Conservation (phyloP, 2,888 invertebrate species). For the Tetropium fuscum region DNA sequence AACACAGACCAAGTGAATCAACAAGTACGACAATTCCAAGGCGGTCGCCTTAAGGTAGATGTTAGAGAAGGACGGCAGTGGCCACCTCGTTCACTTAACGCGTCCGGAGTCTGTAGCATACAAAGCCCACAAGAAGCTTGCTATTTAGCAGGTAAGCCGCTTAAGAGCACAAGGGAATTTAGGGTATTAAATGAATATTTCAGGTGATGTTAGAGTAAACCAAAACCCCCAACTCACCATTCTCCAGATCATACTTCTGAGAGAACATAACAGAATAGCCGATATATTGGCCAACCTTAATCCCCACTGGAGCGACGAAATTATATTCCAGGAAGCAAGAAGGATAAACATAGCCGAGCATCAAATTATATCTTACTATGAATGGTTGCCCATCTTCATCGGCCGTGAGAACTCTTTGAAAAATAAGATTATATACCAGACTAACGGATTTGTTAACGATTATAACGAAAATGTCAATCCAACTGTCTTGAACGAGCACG, state of each 20-base stretch:
- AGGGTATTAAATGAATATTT: slow-evolving; percentile 25
- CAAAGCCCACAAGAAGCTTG: slow-evolving; percentile 75
- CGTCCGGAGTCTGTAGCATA: slow-evolving; percentile 74
- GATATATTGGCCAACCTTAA: slow-evolving; percentile 72
- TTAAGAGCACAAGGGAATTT: background rate
- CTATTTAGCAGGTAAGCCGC: slow-evolving; percentile 74
- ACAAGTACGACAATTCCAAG: slow-evolving; percentile 74
- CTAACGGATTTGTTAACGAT: slow-evolving; percentile 73
- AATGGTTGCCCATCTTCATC: slow-evolving; percentile 80
- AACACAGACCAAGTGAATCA: slow-evolving; percentile 74
- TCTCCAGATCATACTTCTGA: slow-evolving; percentile 74
- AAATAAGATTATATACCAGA: slow-evolving; percentile 73
- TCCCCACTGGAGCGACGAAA: slow-evolving; percentile 82
- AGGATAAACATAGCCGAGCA: slow-evolving; percentile 76
- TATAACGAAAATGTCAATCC: slow-evolving; percentile 75
- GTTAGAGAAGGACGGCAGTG: slow-evolving; percentile 75
- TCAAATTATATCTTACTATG: slow-evolving; percentile 81
- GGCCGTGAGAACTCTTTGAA: slow-evolving; percentile 72
- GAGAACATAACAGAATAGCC: slow-evolving; percentile 82
- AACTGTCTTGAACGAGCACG: slow-evolving; percentile 75
- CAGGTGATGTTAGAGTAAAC: slow-evolving; percentile 77
- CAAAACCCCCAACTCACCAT: slow-evolving; percentile 79
- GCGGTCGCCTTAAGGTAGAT: slow-evolving; percentile 76
- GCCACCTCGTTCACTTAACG: slow-evolving; percentile 77
- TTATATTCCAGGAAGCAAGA: slow-evolving; percentile 77